Conservation (phyloP, 2,888 invertebrate genomes). For the Pollenia angustigena region DNA sequence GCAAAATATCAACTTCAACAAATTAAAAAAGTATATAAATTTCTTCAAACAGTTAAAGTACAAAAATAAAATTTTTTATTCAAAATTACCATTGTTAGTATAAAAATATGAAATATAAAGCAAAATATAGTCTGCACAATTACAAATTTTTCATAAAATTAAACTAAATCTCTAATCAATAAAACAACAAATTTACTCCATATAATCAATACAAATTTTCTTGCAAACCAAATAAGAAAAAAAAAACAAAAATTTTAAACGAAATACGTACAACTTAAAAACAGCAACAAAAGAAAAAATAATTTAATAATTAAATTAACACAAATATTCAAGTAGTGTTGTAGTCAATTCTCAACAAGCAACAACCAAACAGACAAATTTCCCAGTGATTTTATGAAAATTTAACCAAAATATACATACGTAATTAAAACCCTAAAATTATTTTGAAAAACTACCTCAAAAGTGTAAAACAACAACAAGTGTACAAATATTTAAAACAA, state of each 20-base stretch:
- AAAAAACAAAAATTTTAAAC: conserved; percentile 61
- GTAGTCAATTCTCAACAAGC: conserved; percentile 39
- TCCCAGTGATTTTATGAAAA: conserved; percentile 60
- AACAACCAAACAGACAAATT: conserved; percentile 38
- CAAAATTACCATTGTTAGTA: conserved; percentile 75
- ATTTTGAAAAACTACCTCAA: conserved; percentile 76
- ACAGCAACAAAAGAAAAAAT: conserved; percentile 22
- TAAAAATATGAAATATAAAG: conserved; percentile 54
- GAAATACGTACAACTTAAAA: conserved; percentile 63
- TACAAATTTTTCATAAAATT: conserved; percentile 78
- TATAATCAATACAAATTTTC: conserved; percentile 57
- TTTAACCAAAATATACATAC: conserved; percentile 62
- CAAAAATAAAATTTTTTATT: conserved; percentile 71
- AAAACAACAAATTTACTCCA: conserved; percentile 72
- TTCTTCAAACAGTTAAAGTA: conserved; percentile 68
- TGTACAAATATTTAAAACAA: conserved; percentile 75
- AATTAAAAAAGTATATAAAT: conserved; percentile 72
- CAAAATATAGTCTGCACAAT: conserved; percentile 72
- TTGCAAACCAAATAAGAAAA: conserved; percentile 44
- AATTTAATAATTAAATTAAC: conserved; percentile 1
- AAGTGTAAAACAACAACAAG: conserved; percentile 75
- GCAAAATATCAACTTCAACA: conserved; percentile 58
- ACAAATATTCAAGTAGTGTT: conserved; percentile 43
- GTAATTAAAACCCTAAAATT: conserved; percentile 71
- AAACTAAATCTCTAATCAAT: conserved; percentile 64